Evolutionary conservation across 2,113 vertebrate species (phyloP).

Genomic region (Ochotona curzoniae): DNA sequence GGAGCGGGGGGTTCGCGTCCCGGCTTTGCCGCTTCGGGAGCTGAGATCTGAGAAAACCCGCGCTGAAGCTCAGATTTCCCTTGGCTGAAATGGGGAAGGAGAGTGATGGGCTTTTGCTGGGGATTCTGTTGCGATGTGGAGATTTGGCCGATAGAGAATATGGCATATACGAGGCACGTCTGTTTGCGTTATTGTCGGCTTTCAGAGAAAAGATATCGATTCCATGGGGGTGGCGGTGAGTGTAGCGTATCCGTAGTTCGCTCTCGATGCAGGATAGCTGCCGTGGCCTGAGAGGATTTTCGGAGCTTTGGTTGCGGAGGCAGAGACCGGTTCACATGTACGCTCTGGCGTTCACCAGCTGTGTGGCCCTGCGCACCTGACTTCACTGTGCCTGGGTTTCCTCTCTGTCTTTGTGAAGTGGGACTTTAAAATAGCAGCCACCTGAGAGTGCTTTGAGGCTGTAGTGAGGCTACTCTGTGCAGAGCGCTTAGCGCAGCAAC

Average conservation of each 20-base stretch:
- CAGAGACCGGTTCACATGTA: slow-evolving; percentile 50
- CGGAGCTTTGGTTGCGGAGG: slow-evolving; percentile 53
- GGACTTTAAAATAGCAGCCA: slow-evolving; percentile 3
- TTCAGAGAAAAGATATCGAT: slow-evolving; percentile 29
- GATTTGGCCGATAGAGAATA: slow-evolving; percentile 15
- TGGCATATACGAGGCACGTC: slow-evolving; percentile 36
- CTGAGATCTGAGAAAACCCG: slow-evolving; percentile 42
- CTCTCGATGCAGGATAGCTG: slow-evolving; percentile 21
- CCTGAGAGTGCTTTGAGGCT: slow-evolving; percentile 38
- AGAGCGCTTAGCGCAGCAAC: slow-evolving; percentile 53
- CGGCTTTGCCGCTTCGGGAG: slow-evolving; percentile 16
- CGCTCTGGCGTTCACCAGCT: not conserved
- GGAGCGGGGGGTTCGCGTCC: slow-evolving; percentile 49
- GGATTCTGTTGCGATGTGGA: slow-evolving; percentile 54
- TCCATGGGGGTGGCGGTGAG: slow-evolving; percentile 4
- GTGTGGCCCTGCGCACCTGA: slow-evolving; percentile 66
- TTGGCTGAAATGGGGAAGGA: slow-evolving; percentile 24
- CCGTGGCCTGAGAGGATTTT: slow-evolving; percentile 47
- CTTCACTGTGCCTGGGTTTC: slow-evolving; percentile 44
- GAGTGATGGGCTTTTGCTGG: slow-evolving; percentile 28
- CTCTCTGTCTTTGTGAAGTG: slow-evolving; percentile 40
- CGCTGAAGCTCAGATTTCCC: slow-evolving; percentile 58
- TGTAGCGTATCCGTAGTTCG: slow-evolving; percentile 11
- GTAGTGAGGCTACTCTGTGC: not conserved
- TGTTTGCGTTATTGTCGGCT: slow-evolving; percentile 67